Percentiles rank a stretch among this genome's conserved stretches.
Evolutionary conservation across 35 echinoderm and acorn worm species (phyloP).

Genomic region (Lytechinus pictus): DNA sequence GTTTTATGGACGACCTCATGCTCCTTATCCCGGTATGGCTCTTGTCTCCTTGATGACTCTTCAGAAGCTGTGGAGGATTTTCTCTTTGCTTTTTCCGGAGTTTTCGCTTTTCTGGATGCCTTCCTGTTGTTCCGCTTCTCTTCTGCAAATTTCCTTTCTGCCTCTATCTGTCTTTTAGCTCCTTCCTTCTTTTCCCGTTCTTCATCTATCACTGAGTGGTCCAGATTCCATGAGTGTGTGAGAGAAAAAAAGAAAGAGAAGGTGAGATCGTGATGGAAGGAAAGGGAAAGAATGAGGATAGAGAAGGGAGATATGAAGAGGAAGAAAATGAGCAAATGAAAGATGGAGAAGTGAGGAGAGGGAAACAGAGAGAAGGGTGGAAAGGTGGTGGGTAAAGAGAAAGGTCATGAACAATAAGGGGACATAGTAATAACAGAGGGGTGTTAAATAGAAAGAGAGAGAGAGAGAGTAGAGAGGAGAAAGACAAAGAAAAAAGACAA

Average conservation of each 20-base stretch:
- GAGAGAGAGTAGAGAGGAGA: neutral
- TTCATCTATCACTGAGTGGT: constrained; percentile 45
- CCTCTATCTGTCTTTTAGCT: neutral
- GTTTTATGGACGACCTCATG: constrained; percentile 67
- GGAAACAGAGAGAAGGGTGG: too few species aligned
- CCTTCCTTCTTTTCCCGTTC: constrained; percentile 44
- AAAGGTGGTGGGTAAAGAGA: too few species aligned
- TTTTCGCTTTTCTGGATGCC: neutral
- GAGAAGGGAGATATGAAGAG: too few species aligned
- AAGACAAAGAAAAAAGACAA: neutral
- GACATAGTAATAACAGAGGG: too few species aligned
- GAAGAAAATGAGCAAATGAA: too few species aligned
- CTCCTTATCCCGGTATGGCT: constrained; percentile 55
- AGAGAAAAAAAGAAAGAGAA: neutral
- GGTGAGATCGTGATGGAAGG: neutral
- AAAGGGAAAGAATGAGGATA: too few species aligned
- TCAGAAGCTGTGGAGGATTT: neutral
- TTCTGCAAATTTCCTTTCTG: neutral
- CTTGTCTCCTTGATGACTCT: neutral
- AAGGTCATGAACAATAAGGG: too few species aligned
- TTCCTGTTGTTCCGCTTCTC: constrained; percentile 21
- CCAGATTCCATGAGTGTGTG: neutral
- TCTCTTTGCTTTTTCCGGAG: neutral
- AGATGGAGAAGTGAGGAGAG: too few species aligned
- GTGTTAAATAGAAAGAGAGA: neutral